Conservation (phyloP, 2,113 vertebrate genomes). For the Rhinopomastus cyanomelas region DNA sequence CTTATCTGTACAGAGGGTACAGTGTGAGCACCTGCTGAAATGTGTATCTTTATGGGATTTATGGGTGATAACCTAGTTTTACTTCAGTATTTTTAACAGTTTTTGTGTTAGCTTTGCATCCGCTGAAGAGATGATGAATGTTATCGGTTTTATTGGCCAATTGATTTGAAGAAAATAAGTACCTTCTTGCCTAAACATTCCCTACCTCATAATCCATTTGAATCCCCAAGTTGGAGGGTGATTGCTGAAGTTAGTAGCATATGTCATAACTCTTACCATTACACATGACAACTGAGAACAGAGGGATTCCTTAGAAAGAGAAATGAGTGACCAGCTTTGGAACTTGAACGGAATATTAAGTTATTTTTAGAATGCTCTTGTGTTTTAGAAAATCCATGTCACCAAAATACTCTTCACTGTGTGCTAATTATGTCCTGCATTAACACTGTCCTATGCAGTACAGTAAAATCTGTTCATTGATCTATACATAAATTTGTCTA, state of each 20-base stretch:
- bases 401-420: not conserved
- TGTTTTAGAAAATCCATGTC: not conserved
- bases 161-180: not conserved
- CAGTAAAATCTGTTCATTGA: not conserved
- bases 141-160: not conserved
- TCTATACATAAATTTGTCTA: constrained; percentile 28
- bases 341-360: not conserved
- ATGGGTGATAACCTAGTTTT: not conserved
- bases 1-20: not conserved
- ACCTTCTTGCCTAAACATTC: not conserved
- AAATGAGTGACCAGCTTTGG: not conserved
- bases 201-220: not conserved
- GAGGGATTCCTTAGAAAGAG: not conserved
- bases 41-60: not conserved
- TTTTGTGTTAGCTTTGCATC: not conserved
- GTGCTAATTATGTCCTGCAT: not conserved
- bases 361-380: not conserved
- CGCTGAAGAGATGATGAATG: not conserved
- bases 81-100: not conserved
- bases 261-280: not conserved
- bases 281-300: not conserved
- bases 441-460: too few relatives aligned
- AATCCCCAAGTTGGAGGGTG: not conserved
- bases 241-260: not conserved
- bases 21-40: not conserved